Evolutionary conservation across 1,140 invertebrate genomes (phyloP).

Genomic region (Phymastichus coffea): DNA sequence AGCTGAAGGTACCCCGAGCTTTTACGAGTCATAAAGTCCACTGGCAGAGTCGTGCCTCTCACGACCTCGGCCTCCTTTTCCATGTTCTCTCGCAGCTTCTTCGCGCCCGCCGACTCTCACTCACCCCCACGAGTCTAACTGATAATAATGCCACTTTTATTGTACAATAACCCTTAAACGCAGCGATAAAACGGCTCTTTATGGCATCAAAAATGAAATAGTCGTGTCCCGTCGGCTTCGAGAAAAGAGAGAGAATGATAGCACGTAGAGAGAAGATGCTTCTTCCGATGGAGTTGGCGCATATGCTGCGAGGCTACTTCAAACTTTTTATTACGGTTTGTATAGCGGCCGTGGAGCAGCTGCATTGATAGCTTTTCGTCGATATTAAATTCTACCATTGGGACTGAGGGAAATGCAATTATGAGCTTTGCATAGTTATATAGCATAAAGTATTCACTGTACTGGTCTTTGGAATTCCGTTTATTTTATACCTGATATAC

Average conservation of each 20-base stretch:
- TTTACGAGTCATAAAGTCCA: constrained; percentile 55
- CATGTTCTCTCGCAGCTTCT: constrained; percentile 9
- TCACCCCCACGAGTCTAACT: constrained; percentile 43
- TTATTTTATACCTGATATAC: too few species aligned
- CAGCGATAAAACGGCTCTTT: constrained; percentile 53
- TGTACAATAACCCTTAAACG: constrained; percentile 57
- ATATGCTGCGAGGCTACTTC: too few species aligned
- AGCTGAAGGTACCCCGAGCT: constrained; percentile 45
- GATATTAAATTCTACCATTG: too few species aligned
- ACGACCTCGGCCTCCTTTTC: constrained; percentile 40
- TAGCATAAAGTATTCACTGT: too few species aligned
- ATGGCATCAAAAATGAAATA: constrained; percentile 55
- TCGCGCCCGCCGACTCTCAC: constrained; percentile 27
- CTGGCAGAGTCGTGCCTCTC: constrained; percentile 48
- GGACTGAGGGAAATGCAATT: too few species aligned
- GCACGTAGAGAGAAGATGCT: too few species aligned
- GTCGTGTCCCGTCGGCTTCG: constrained; percentile 32
- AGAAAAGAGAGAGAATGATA: neutral
- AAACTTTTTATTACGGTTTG: too few species aligned
- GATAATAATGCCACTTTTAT: constrained; percentile 59
- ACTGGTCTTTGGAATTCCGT: too few species aligned
- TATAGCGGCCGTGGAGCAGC: too few species aligned
- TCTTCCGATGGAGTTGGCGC: too few species aligned
- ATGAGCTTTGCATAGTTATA: too few species aligned
- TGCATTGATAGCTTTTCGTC: too few species aligned